phyloP scores from a whole-genome alignment of 2,797 vertebrate genomes.

The Limnodromus scolopaceus region DNA sequence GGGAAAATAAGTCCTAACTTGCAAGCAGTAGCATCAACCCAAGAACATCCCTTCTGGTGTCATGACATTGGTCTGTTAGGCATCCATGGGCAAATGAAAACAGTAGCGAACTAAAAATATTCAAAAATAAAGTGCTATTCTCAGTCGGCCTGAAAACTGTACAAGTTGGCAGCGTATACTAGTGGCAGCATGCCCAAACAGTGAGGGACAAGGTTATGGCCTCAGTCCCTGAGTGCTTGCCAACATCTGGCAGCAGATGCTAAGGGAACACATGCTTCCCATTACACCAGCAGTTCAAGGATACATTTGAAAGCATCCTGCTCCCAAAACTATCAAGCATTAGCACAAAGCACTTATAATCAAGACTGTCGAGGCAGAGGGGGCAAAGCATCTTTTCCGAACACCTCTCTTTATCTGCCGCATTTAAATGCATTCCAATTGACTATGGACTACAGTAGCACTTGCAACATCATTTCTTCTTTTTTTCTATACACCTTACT shows the following conservation, averaged over 20 bases:
- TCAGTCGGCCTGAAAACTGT: background rate
- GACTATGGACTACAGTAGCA: background rate
- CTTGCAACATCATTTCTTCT: background rate
- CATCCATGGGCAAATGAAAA: background rate
- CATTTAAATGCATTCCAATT: background rate
- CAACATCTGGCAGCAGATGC: constrained; percentile 32
- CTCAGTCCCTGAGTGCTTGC: background rate
- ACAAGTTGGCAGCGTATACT: background rate
- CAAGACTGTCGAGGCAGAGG: background rate
- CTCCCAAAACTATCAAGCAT: background rate
- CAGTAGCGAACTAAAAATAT: background rate
- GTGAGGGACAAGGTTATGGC: background rate
- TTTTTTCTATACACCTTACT: background rate
- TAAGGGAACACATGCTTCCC: background rate
- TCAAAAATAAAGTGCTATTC: background rate
- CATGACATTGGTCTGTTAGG: background rate
- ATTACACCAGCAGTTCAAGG: background rate
- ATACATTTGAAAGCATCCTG: background rate
- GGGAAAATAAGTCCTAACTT: background rate
- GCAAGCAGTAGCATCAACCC: background rate
- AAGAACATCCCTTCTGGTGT: background rate
- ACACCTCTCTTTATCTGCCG: background rate
- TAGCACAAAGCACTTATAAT: background rate
- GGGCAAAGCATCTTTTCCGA: background rate
- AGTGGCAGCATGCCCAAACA: background rate